These are phyloP conservation scores for Steatornis caripensis DNA, from an alignment of 2,113 vertebrate species.

Conservation along the genomic window DNA sequence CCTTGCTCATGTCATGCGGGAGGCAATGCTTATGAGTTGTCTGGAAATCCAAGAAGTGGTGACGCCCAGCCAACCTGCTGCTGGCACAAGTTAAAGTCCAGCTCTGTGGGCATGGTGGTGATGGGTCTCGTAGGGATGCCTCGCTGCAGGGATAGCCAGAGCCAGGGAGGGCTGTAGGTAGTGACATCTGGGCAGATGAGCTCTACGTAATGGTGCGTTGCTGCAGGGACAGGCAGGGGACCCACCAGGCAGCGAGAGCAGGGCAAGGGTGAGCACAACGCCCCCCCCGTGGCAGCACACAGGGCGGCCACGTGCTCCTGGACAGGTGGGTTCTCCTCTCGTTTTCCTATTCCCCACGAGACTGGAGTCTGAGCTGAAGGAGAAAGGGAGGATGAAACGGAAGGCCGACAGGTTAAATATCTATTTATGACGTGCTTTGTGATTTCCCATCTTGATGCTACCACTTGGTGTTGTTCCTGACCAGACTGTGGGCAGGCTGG, in stretches of 20 bases:
- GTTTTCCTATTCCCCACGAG: neutral
- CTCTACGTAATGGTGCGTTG: rapidly evolving
- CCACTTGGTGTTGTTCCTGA: neutral
- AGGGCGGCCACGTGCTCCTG: rapidly evolving
- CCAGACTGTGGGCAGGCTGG: neutral
- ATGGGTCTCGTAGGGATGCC: neutral
- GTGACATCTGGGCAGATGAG: neutral
- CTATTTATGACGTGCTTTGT: neutral
- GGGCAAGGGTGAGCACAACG: no score
- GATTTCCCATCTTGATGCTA: neutral
- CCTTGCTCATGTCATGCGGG: neutral
- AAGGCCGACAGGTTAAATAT: neutral
- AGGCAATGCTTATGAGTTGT: neutral
- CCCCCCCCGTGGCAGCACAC: neutral
- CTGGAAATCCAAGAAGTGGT: neutral
- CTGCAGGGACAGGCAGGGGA: neutral
- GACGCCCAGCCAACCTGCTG: neutral
- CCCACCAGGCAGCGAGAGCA: neutral
- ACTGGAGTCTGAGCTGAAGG: neutral
- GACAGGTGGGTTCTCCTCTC: neutral
- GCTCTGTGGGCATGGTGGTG: neutral
- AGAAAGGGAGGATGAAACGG: neutral
- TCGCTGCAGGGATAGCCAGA: neutral
- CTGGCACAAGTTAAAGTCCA: neutral
- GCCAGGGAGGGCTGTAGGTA: neutral